Evolutionary conservation across 2,888 invertebrate genomes (phyloP).

Genomic region (Spodoptera littoralis): DNA sequence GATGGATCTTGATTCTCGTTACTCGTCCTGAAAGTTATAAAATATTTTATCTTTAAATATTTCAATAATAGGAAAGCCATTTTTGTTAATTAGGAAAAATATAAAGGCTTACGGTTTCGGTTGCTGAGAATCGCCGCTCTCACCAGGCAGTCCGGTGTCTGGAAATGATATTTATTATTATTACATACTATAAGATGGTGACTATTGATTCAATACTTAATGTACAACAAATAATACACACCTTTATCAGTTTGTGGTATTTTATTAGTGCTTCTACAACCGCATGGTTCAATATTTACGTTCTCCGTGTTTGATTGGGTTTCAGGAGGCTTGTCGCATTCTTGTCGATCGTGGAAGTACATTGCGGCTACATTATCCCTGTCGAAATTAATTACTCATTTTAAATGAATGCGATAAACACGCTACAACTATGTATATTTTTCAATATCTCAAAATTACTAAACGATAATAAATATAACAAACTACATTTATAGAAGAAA

Average conservation of each 20-base stretch:
- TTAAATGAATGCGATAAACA: slow-evolving; percentile 1
- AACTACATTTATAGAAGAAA: no score
- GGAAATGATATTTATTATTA: slow-evolving; percentile 4
- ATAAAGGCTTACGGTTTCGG: slow-evolving; percentile 49
- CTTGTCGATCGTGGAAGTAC: slow-evolving; percentile 60
- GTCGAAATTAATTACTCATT: slow-evolving; percentile 38
- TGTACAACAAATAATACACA: slow-evolving; percentile 14
- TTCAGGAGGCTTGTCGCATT: slow-evolving; percentile 18
- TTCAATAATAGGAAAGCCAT: background rate
- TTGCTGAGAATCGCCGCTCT: slow-evolving; percentile 51
- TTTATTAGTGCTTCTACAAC: slow-evolving; percentile 34
- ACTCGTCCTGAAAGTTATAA: slow-evolving; percentile 32
- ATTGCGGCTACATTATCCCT: slow-evolving; percentile 78
- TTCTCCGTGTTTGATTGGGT: slow-evolving; percentile 9
- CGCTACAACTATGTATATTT: no score
- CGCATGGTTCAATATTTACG: slow-evolving; percentile 14
- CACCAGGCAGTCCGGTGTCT: slow-evolving; percentile 48
- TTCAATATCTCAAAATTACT: no score
- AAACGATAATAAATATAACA: no score
- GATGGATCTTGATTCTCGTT: slow-evolving; percentile 35
- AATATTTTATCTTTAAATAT: background rate
- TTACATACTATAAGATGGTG: background rate
- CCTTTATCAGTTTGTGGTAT: slow-evolving; percentile 43
- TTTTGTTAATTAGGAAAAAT: background rate
- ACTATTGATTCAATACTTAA: no score